Conservation (phyloP, 2,888 invertebrate genomes). For the Rhopalosiphum nymphaeae region DNA sequence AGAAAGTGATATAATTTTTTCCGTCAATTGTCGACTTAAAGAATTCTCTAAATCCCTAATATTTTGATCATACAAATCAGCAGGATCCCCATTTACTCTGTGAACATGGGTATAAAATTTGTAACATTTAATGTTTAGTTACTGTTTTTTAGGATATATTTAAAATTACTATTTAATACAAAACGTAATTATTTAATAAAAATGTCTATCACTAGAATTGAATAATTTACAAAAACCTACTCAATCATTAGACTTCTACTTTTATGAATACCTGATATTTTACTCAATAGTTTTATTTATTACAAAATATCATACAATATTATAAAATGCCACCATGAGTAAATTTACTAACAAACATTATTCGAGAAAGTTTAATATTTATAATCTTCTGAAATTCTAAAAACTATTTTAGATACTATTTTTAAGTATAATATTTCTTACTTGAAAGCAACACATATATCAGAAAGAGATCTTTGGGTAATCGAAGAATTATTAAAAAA, state of each 20-base stretch:
- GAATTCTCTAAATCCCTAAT: conserved; percentile 51
- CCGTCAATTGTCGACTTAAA: conserved; percentile 45
- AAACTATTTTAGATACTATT: neutral
- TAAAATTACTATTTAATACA: neutral
- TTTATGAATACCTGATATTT: neutral
- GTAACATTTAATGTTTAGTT: neutral
- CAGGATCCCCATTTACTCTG: conserved; percentile 47
- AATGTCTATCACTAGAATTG: neutral
- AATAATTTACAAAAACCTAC: neutral
- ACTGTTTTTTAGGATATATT: neutral
- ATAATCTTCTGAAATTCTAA: neutral
- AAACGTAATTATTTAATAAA: neutral
- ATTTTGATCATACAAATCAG: conserved; percentile 52
- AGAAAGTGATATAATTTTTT: conserved; percentile 49
- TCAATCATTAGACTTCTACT: neutral
- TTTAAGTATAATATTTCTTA: neutral
- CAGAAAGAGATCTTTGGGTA: conserved; percentile 35
- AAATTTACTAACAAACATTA: neutral
- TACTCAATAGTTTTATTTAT: neutral
- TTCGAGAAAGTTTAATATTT: neutral
- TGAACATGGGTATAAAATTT: neutral
- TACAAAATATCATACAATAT: neutral
- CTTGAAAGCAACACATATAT: conserved; percentile 56
- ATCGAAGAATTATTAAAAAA: conserved; percentile 13
- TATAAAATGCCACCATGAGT: neutral